Evolutionary conservation across 2,113 vertebrate genomes (phyloP).

Genomic region (Pteropus alecto): DNA sequence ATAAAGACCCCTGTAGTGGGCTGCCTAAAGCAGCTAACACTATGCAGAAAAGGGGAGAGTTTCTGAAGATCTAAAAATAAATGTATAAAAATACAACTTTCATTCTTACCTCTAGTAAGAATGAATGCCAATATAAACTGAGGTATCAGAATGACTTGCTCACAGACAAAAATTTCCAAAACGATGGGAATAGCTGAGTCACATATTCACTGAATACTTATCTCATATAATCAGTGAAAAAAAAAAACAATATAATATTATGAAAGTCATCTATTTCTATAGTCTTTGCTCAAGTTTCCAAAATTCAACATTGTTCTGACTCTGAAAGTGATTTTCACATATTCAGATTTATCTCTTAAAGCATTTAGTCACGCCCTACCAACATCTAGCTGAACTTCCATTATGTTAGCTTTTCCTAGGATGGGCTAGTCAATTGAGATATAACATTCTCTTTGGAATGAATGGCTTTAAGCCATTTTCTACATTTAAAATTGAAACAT

Average conservation of each 20-base stretch:
- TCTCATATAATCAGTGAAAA: slow-evolving; percentile 19
- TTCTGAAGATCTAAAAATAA: slow-evolving; percentile 15
- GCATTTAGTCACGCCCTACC: not conserved
- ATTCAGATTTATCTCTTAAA: slow-evolving; percentile 46
- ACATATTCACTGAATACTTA: slow-evolving; percentile 27
- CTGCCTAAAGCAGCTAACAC: not conserved
- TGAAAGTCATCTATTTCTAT: slow-evolving; percentile 23
- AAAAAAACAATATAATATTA: not conserved
- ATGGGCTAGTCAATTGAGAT: not conserved
- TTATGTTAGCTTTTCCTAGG: slow-evolving; percentile 1
- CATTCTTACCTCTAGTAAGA: not conserved
- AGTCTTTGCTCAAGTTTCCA: not conserved
- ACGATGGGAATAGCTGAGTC: slow-evolving; percentile 4
- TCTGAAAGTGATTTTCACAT: slow-evolving; percentile 27
- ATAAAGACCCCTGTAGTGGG: not conserved
- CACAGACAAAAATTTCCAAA: slow-evolving; percentile 30
- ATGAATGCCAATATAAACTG: slow-evolving; percentile 16
- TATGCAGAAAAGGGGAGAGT: not conserved
- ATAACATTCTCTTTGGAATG: not conserved
- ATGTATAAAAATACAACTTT: slow-evolving; percentile 24
- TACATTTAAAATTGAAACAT: slow-evolving; percentile 50
- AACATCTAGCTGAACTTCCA: slow-evolving; percentile 3
- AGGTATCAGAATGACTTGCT: slow-evolving; percentile 25
- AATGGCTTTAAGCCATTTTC: not conserved
- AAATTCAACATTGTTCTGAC: not conserved